phyloP scores from a whole-genome alignment of 2,113 vertebrate genomes.

The Nycticryphes semicollaris region DNA sequence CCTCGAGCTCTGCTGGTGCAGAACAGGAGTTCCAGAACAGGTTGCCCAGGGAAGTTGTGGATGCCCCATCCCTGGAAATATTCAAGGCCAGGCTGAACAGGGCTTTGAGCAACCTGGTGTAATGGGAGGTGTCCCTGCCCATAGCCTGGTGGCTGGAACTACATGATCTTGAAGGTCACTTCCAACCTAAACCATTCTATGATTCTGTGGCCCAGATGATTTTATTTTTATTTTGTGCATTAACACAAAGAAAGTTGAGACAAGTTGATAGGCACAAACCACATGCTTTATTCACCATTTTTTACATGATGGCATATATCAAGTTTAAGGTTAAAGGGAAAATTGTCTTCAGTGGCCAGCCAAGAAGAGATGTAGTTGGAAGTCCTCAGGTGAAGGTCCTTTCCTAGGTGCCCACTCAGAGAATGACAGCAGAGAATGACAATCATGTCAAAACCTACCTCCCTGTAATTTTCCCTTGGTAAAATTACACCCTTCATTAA shows the following conservation, averaged over 20 bases:
- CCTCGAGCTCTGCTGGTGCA: neutral
- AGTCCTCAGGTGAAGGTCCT: neutral
- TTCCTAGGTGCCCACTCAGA: neutral
- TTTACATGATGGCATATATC: neutral
- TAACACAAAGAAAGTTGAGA: neutral
- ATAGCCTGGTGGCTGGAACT: neutral
- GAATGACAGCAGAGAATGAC: neutral
- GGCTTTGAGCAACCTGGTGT: neutral
- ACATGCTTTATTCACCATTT: neutral
- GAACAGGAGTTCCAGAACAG: neutral
- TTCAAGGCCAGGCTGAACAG: neutral
- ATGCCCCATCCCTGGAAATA: neutral
- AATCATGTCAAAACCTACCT: neutral
- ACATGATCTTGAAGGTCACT: neutral
- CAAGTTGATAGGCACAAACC: neutral
- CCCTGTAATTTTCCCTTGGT: accelerated
- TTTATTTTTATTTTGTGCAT: neutral
- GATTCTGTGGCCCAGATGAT: neutral
- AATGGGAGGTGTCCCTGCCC: neutral
- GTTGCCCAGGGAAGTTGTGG: neutral
- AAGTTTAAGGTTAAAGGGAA: neutral
- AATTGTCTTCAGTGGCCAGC: neutral
- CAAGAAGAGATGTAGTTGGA: accelerated
- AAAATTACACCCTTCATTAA: neutral
- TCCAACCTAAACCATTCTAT: neutral